Evolutionary conservation across 2,797 vertebrate species (phyloP).

Genomic region (Leucoraja ocellata): DNA sequence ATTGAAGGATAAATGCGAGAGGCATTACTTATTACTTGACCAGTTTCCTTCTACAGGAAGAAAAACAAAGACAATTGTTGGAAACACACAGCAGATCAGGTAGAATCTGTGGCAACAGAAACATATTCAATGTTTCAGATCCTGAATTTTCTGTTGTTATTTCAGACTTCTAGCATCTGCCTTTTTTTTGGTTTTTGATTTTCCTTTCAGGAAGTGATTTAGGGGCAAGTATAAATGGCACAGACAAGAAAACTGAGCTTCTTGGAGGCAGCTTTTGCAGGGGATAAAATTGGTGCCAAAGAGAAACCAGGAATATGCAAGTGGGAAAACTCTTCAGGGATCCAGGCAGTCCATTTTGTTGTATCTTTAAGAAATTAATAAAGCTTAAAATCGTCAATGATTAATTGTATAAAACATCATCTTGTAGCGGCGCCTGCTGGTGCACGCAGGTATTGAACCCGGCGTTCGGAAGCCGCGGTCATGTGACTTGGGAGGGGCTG

Average conservation of each 20-base stretch:
- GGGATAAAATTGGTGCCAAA: not conserved
- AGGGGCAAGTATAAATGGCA: not conserved
- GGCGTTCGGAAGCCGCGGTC: too few relatives aligned
- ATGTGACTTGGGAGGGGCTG: too few relatives aligned
- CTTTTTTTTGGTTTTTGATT: too few relatives aligned
- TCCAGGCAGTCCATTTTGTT: not conserved
- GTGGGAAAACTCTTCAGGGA: not conserved
- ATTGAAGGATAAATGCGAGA: not conserved
- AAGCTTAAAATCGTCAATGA: not conserved
- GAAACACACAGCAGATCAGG: too few relatives aligned
- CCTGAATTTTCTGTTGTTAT: too few relatives aligned
- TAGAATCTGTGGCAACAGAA: too few relatives aligned
- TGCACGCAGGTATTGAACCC: too few relatives aligned
- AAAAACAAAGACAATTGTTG: too few relatives aligned
- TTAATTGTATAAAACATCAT: not conserved
- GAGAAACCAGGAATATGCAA: not conserved
- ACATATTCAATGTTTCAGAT: too few relatives aligned
- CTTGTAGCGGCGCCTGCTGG: too few relatives aligned
- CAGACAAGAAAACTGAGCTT: not conserved
- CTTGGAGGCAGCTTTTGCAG: not conserved
- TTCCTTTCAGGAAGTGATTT: not conserved
- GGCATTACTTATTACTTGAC: not conserved
- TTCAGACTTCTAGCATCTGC: too few relatives aligned
- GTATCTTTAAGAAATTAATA: not conserved
- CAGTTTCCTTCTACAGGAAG: not conserved